Evolutionary conservation across 2,888 invertebrate genomes (phyloP).

Genomic region (Nymphalis polychloros): DNA sequence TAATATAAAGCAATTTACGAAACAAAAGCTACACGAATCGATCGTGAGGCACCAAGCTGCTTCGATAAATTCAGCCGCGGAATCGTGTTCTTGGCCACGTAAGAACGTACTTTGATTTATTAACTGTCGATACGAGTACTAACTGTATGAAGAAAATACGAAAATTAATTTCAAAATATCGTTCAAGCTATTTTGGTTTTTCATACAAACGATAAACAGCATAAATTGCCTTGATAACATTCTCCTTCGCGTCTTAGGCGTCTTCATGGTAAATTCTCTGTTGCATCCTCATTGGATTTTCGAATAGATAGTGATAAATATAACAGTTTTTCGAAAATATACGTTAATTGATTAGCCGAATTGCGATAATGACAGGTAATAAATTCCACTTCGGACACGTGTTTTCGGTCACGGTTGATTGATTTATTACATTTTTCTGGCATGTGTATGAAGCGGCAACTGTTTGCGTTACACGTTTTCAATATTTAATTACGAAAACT

Average conservation of each 20-base stretch:
- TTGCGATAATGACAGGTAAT: constrained; percentile 66
- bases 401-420: constrained; percentile 52
- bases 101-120: constrained; percentile 65
- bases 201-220: constrained; percentile 12
- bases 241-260: constrained; percentile 2
- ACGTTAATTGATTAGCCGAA: constrained; percentile 64
- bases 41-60: constrained; percentile 80
- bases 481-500: constrained; percentile 24
- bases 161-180: constrained; percentile 35
- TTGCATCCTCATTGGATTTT: constrained; percentile 37
- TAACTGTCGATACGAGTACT: constrained; percentile 51
- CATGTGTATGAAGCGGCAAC: constrained; percentile 32
- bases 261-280: constrained; percentile 27
- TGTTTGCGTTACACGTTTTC: constrained; percentile 25
- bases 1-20: constrained; percentile 48
- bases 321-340: constrained; percentile 49
- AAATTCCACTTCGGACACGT: constrained; percentile 48
- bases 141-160: constrained; percentile 38
- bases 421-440: constrained; percentile 46
- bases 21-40: constrained; percentile 64
- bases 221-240: constrained; percentile 1
- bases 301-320: constrained; percentile 49
- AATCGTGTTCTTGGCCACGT: constrained; percentile 67
- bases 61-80: constrained; percentile 74
- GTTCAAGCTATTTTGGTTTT: constrained; percentile 28